These are phyloP conservation scores for Chascanopsetta lugubris DNA, from an alignment of 2,113 vertebrate species.

Conservation along the genomic window DNA sequence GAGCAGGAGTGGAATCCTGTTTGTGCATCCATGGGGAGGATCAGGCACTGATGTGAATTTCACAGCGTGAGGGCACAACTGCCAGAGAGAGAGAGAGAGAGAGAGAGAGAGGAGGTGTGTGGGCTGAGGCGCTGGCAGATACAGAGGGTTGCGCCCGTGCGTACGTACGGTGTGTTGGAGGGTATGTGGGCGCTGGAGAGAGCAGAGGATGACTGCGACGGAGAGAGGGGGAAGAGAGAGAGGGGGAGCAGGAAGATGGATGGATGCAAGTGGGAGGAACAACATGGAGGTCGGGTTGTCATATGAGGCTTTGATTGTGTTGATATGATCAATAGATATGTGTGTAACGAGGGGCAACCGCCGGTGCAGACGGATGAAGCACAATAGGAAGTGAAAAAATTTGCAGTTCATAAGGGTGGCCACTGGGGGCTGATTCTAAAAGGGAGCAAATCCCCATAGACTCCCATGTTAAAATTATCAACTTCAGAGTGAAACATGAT, in stretches of 20 bases:
- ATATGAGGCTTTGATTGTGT: constrained; percentile 27
- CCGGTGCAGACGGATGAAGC: too few relatives aligned
- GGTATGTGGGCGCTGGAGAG: constrained; percentile 58
- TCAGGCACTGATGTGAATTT: constrained; percentile 45
- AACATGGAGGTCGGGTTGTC: constrained; percentile 39
- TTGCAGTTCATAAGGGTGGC: too few relatives aligned
- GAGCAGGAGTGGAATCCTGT: constrained; percentile 36
- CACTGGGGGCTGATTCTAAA: too few relatives aligned
- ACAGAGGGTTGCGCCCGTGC: constrained; percentile 46
- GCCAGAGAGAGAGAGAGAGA: constrained; percentile 37
- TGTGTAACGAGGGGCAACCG: too few relatives aligned
- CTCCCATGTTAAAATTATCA: too few relatives aligned
- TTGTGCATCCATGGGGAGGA: constrained; percentile 41
- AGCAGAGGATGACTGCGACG: constrained; percentile 44
- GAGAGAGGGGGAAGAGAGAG: constrained; percentile 61
- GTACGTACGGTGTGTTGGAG: constrained; percentile 37
- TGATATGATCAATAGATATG: constrained; percentile 26
- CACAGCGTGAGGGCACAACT: constrained; percentile 24
- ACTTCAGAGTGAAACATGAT: too few relatives aligned
- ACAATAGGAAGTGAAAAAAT: too few relatives aligned
- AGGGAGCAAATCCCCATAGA: too few relatives aligned
- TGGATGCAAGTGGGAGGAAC: constrained; percentile 47
- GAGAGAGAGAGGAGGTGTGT: constrained; percentile 52
- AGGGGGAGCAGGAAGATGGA: constrained; percentile 50
- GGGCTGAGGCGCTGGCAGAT: constrained; percentile 65